Percentiles rank a stretch among this genome's conserved stretches.
Conservation (phyloP, 92 coral and sea anemone genomes). For the Pocillopora grandis region DNA sequence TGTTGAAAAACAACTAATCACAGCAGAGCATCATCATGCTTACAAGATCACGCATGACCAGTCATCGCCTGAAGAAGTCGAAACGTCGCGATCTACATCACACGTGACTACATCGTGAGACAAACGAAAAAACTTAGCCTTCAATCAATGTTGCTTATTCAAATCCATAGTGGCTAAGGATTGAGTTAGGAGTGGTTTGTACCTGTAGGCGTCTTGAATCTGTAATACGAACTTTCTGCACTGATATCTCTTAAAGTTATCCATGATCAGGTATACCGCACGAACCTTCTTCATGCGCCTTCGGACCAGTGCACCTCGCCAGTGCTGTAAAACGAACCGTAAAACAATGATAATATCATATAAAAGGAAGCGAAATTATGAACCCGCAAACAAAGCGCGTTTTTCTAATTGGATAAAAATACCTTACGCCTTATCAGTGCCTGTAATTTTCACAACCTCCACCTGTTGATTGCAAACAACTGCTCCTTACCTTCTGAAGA, state of each 20-base stretch:
- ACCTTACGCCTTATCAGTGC: not conserved
- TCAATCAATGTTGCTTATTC: too few relatives aligned
- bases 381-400: not conserved
- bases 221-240: constrained; percentile 67
- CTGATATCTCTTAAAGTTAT: constrained; percentile 72
- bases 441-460: not conserved
- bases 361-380: not conserved
- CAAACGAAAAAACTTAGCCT: too few relatives aligned
- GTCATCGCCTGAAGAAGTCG: too few relatives aligned
- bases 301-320: constrained; percentile 95
- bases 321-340: constrained; percentile 49
- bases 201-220: constrained; percentile 46
- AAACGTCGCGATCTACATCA: too few relatives aligned
- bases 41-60: too few relatives aligned
- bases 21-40: too few relatives aligned
- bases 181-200: not conserved
- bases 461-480: not conserved
- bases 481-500: constrained; percentile 78
- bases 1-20: too few relatives aligned
- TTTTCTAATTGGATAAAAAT: not conserved
- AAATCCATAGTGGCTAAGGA: not conserved
- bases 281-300: constrained; percentile 74
- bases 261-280: constrained; percentile 73
- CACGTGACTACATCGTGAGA: too few relatives aligned
- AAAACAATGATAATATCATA: not conserved